Conservation (phyloP, 2,888 invertebrate genomes). For the Machimus atricapillus region DNA sequence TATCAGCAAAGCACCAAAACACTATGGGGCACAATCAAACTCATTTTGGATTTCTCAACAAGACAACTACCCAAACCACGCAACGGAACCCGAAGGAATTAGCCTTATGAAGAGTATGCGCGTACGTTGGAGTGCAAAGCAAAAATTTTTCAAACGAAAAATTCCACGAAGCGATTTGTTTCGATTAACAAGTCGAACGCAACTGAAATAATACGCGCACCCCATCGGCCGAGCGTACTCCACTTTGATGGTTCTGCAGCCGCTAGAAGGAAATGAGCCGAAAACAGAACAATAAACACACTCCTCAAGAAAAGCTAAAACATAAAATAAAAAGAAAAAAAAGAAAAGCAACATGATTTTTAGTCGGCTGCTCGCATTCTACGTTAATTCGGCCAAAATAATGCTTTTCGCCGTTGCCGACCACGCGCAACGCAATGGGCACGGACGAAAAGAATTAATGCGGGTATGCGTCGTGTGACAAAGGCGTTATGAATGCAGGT, state of each 20-base stretch:
- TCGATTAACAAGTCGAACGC: conserved; percentile 25
- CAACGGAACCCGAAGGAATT: neutral
- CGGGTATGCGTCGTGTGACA: neutral
- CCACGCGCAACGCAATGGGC: neutral
- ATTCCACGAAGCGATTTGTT: conserved; percentile 25
- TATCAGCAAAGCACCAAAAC: neutral
- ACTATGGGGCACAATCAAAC: neutral
- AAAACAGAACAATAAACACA: conserved; percentile 30
- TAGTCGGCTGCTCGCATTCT: neutral
- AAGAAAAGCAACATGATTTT: neutral
- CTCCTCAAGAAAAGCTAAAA: neutral
- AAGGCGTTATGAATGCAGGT: conserved; percentile 19
- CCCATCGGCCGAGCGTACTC: neutral
- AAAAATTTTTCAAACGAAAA: neutral
- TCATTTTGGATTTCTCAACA: neutral
- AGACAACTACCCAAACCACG: neutral
- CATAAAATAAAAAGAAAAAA: neutral
- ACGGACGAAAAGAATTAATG: neutral
- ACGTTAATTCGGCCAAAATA: neutral
- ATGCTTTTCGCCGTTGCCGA: neutral
- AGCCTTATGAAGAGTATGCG: neutral
- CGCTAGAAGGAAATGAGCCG: conserved; percentile 23
- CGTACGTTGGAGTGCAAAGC: neutral
- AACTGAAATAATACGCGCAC: conserved; percentile 30
- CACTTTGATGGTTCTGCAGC: conserved; percentile 16